A percentile compares a stretch with the other conserved stretches of the same genome.
These are phyloP conservation scores for Ganaspis sp. DNA, from an alignment of 1,140 invertebrate species.

Conservation along the genomic window DNA sequence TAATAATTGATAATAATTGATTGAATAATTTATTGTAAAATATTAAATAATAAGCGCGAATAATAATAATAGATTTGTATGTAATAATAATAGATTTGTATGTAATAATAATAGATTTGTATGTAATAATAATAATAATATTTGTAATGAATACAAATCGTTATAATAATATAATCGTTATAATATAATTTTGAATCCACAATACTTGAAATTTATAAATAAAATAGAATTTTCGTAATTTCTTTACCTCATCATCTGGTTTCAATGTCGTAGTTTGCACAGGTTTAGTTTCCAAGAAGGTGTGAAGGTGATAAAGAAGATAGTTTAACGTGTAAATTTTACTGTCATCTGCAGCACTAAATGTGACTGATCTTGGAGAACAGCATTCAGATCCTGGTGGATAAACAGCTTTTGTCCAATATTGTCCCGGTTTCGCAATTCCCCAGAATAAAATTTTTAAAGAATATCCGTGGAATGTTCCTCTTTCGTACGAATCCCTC, in stretches of 20 bases:
- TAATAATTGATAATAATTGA: too few relatives aligned
- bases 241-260: conserved; percentile 64
- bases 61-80: too few relatives aligned
- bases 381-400: conserved; percentile 70
- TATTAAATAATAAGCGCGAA: conserved; percentile 27
- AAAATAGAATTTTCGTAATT: too few relatives aligned
- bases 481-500: conserved; percentile 70
- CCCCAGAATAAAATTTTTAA: conserved; percentile 75
- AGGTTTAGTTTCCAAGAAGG: conserved; percentile 64
- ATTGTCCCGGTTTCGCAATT: conserved; percentile 68
- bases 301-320: conserved; percentile 72
- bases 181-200: too few relatives aligned
- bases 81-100: too few relatives aligned
- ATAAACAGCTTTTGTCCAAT: conserved; percentile 74
- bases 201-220: too few relatives aligned
- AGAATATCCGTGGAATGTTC: conserved; percentile 76
- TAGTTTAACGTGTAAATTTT: conserved; percentile 75
- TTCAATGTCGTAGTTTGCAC: conserved; percentile 63
- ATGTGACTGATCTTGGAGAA: conserved; percentile 71
- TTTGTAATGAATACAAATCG: too few relatives aligned
- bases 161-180: too few relatives aligned
- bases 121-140: too few relatives aligned
- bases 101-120: too few relatives aligned
- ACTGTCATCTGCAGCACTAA: conserved; percentile 70
- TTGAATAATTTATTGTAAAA: conserved; percentile 2